A percentile compares a stretch with the other conserved stretches of the same genome.
These are phyloP conservation scores for Hetaerina titia DNA, from an alignment of 2,888 invertebrate genomes.

Conservation along the genomic window DNA sequence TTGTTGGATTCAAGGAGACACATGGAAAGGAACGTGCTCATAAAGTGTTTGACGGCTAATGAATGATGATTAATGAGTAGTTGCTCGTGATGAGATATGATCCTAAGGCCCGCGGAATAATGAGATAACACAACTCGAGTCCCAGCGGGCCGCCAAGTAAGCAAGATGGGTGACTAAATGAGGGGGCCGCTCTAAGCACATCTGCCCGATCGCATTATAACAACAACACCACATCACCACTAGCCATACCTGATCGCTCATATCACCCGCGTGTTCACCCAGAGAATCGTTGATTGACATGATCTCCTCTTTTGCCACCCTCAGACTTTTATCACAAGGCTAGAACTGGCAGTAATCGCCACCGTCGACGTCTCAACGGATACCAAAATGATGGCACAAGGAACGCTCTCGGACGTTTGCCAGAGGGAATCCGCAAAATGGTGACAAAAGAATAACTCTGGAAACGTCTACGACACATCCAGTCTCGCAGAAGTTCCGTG, in stretches of 20 bases:
- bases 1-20: constrained; percentile 62
- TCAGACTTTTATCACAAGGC: too few species aligned
- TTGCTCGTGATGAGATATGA: constrained; percentile 57
- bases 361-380: not conserved
- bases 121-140: not conserved
- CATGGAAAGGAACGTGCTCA: constrained; percentile 46
- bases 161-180: not conserved
- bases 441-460: not conserved
- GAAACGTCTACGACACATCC: not conserved
- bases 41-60: constrained; percentile 57
- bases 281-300: not conserved
- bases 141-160: not conserved
- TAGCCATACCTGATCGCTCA: not conserved
- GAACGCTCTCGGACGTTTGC: not conserved
- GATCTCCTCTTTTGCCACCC: not conserved
- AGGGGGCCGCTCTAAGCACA: not conserved
- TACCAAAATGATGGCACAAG: not conserved
- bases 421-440: not conserved
- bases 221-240: not conserved
- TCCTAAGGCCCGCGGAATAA: constrained; percentile 32
- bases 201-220: not conserved
- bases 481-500: too few species aligned
- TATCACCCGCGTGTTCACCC: not conserved
- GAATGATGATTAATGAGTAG: constrained; percentile 60
- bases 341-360: too few species aligned